phyloP scores from a whole-genome alignment of 2,888 invertebrate species.

The Antheraea yamamai region DNA sequence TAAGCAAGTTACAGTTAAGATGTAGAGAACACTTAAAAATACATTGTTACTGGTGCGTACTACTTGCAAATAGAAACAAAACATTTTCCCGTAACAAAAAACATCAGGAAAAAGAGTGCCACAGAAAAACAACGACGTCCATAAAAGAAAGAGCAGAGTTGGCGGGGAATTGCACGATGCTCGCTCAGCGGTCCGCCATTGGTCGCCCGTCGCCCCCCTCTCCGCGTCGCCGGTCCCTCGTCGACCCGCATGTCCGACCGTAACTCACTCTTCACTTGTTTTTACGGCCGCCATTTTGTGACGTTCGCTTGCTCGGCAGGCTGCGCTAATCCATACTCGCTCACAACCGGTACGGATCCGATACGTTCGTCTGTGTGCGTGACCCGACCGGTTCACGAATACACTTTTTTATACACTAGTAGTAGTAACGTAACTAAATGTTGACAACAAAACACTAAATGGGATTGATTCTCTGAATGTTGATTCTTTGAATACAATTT shows the following conservation, averaged over 20 bases:
- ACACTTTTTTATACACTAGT: slow-evolving; percentile 27
- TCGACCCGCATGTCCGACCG: slow-evolving; percentile 57
- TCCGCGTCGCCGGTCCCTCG: slow-evolving; percentile 35
- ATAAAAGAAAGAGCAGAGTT: slow-evolving; percentile 81
- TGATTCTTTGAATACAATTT: not conserved
- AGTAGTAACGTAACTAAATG: slow-evolving; percentile 23
- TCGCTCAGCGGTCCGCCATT: slow-evolving; percentile 75
- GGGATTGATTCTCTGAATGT: slow-evolving; percentile 18
- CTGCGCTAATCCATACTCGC: slow-evolving; percentile 70
- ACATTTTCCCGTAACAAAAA: slow-evolving; percentile 70
- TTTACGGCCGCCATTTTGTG: slow-evolving; percentile 82
- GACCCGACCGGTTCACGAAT: slow-evolving; percentile 43
- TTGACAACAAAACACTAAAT: slow-evolving; percentile 11
- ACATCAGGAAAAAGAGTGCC: slow-evolving; percentile 77
- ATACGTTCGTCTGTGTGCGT: slow-evolving; percentile 57
- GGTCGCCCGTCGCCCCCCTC: slow-evolving; percentile 53
- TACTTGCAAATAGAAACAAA: slow-evolving; percentile 77
- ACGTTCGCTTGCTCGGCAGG: slow-evolving; percentile 76
- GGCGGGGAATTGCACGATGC: slow-evolving; percentile 71
- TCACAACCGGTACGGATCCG: slow-evolving; percentile 36
- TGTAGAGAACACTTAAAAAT: slow-evolving; percentile 66
- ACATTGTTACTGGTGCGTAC: slow-evolving; percentile 61
- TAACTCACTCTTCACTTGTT: slow-evolving; percentile 83
- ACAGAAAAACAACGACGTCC: slow-evolving; percentile 76
- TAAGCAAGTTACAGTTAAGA: slow-evolving; percentile 37